A percentile compares a stretch with the other conserved stretches of the same genome.
Evolutionary conservation across 23 tunicate species (phyloP).

Genomic region (Ciona savignyi): DNA sequence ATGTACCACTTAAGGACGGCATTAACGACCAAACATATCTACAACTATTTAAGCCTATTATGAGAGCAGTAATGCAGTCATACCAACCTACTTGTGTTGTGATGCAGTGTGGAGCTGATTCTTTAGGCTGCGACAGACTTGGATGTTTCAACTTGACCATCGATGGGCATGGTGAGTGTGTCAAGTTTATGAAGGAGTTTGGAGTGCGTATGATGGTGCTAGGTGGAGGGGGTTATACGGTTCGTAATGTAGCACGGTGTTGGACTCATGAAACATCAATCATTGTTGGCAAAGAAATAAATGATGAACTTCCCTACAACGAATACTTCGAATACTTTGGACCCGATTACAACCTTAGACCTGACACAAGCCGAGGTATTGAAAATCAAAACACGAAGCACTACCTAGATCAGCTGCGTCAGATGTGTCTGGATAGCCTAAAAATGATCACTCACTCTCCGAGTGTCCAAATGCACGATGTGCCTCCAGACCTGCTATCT

Average conservation of each 20-base stretch:
- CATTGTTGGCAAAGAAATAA: constrained; percentile 79
- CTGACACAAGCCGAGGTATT: constrained; percentile 91
- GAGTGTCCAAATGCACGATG: constrained; percentile 99
- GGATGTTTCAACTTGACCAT: constrained; percentile 97
- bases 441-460: constrained; percentile 85
- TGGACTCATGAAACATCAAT: constrained; percentile 99
- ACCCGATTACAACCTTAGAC: constrained; percentile 88
- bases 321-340: constrained; percentile 97
- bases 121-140: constrained; percentile 95
- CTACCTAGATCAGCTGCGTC: constrained; percentile 69
- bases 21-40: constrained; percentile 91
- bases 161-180: constrained; percentile 99
- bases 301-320: constrained; percentile 89
- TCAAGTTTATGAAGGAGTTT: constrained; percentile 89
- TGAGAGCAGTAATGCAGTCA: constrained; percentile 85
- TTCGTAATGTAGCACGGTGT: constrained; percentile 96
- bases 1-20: constrained; percentile 97
- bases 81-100: constrained; percentile 96
- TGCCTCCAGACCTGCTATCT: constrained; percentile 92
- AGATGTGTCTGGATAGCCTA: constrained; percentile 73
- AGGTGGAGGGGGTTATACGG: constrained; percentile 99
- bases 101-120: constrained; percentile 99
- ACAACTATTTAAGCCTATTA: constrained; percentile 84
- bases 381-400: constrained; percentile 96
- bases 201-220: constrained; percentile 95